Conservation (phyloP, 1,140 invertebrate genomes). For the Odontomachus brunneus region DNA sequence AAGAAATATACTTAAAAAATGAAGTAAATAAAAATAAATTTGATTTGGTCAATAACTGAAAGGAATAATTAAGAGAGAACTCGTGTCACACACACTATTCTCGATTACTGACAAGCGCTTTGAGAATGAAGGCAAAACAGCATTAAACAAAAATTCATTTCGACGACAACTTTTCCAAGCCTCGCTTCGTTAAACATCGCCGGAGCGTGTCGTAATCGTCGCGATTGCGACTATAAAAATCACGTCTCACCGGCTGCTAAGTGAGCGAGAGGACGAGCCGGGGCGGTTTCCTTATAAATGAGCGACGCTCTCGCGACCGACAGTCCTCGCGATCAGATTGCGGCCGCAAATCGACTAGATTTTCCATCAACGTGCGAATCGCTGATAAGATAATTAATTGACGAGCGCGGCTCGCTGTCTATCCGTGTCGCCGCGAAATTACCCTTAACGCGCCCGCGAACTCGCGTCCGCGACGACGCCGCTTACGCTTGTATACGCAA, state of each 20-base stretch:
- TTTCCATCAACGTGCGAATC: conserved; percentile 42
- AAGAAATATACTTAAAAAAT: no score
- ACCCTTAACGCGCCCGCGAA: conserved; percentile 28
- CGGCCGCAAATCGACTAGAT: conserved; percentile 39
- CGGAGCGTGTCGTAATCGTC: not conserved
- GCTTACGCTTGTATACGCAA: conserved; percentile 39
- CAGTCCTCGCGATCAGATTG: conserved; percentile 40
- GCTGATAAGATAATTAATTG: conserved; percentile 65
- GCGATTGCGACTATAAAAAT: conserved; percentile 17
- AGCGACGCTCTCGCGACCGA: not conserved
- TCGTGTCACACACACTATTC: no score
- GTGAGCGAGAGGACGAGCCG: conserved; percentile 2
- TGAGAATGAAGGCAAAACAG: no score
- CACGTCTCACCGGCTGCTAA: not conserved
- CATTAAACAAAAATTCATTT: no score
- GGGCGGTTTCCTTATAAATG: conserved; percentile 49
- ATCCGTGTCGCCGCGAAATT: conserved; percentile 43
- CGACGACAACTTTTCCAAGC: no score
- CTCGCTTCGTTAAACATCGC: conserved; percentile 11
- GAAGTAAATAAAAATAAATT: no score
- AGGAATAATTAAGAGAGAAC: no score
- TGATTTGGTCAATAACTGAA: no score
- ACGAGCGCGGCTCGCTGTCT: conserved; percentile 7
- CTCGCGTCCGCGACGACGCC: not conserved
- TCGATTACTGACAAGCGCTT: no score